Evolutionary conservation across 30 jellyfish, hydroid and myxozoan species (phyloP), one percentile per base, ranked within the genome.

Genomic region (Nemopilema nomurai): DNA sequence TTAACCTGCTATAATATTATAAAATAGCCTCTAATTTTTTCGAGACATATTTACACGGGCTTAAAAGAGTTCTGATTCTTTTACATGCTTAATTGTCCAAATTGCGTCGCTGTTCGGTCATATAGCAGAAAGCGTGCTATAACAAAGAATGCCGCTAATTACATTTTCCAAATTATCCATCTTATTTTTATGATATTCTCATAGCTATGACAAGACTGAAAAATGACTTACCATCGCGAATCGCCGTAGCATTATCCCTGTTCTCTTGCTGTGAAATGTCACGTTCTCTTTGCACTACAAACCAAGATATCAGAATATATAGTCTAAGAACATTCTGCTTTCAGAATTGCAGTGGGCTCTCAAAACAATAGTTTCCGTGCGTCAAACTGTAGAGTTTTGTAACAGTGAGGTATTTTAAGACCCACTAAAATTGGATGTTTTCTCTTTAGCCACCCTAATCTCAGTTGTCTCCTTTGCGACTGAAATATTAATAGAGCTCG

Each of bases 401-500:
- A 23, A 64, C 17, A 67, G 30, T 23, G 31, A 76, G n/a, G 30
- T 23, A 50, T n/a, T 21, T 49, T 69, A 71, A 83, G 86, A 51
- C 57, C 57, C 9, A 51, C 70, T 72, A 64, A 83, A 65, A 65
- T 41, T 83, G 86, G 82, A 51, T 83, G 79, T 31, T 51, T 49
- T 31, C 8, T 69, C 71, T 63, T 71, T 72, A 83, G 71, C 49
- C 76, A n/a, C 65, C 62, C 57, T 83, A 83, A 83, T 83, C 91
- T 51, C 17, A 49, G 80, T 24, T 62, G 91, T 83, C 91, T 83
- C 79, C 71, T 62, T 1, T 16, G 28, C 72, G 16, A 25, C 64
- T 83, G 53, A 83, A 83, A 70, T 83, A 83, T 83, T 83, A 21
- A 83, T 83, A 32, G 49, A 29, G 77, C 26, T 33, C 49, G 90